phyloP scores from a whole-genome alignment of 1,140 invertebrate genomes.

The Anastatus disparis region DNA sequence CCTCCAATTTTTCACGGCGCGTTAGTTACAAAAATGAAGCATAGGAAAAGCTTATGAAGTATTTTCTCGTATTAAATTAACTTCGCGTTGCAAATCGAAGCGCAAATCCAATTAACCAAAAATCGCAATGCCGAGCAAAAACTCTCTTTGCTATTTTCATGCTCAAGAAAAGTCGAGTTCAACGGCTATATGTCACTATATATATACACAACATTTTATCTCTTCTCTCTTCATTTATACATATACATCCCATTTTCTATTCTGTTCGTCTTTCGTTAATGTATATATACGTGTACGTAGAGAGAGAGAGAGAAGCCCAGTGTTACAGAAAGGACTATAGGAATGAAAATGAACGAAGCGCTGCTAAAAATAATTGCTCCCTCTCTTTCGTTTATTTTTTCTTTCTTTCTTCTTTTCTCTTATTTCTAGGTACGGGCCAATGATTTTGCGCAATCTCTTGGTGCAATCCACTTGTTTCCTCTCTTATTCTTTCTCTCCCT shows the following conservation, averaged over 20 bases:
- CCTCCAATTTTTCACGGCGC: too few species aligned
- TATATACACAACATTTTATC: too few species aligned
- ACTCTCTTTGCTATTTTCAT: neutral
- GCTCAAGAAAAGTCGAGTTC: conserved; percentile 24
- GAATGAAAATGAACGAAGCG: conserved; percentile 23
- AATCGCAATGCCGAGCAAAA: too few species aligned
- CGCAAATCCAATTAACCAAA: conserved; percentile 35
- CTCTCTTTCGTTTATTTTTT: too few species aligned
- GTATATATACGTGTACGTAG: too few species aligned
- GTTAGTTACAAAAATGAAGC: too few species aligned
- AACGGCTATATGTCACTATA: too few species aligned
- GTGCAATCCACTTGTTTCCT: conserved; percentile 49
- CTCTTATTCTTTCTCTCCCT: conserved; percentile 37
- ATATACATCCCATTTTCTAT: neutral
- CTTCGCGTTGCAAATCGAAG: neutral
- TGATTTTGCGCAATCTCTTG: conserved; percentile 38
- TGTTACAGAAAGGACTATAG: too few species aligned
- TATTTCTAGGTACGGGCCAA: conserved; percentile 27
- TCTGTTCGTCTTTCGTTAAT: neutral
- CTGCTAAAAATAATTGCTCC: conserved; percentile 39
- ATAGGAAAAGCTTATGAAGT: too few species aligned
- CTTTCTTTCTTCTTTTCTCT: too few species aligned
- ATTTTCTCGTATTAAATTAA: neutral
- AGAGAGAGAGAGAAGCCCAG: too few species aligned
- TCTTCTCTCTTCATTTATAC: too few species aligned